These are phyloP conservation scores for Lasiurus borealis DNA, from an alignment of 2,113 vertebrate species.

Conservation along the genomic window DNA sequence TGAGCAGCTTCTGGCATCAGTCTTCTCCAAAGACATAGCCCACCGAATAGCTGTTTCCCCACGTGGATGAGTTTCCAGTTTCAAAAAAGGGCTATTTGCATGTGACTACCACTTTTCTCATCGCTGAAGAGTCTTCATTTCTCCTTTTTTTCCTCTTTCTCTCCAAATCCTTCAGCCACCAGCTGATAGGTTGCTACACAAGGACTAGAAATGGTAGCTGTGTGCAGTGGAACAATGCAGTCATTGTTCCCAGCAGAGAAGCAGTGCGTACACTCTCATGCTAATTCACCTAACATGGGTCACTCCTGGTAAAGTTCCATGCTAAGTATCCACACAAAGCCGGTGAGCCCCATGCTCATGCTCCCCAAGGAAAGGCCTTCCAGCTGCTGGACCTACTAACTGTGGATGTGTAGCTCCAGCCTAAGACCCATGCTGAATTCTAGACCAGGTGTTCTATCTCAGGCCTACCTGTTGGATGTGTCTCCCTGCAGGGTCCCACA, in stretches of 20 bases:
- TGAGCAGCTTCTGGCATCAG: not conserved
- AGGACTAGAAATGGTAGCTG: not conserved
- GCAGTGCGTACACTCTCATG: not conserved
- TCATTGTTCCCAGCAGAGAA: constrained; percentile 60
- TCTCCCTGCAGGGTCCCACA: not conserved
- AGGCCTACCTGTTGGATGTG: not conserved
- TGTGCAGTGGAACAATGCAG: not conserved
- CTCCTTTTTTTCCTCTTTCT: not conserved
- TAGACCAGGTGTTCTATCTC: not conserved
- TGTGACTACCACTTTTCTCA: constrained; percentile 31
- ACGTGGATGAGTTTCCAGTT: not conserved
- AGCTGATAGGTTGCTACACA: not conserved
- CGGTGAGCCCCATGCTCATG: not conserved
- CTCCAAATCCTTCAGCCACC: not conserved
- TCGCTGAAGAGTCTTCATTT: not conserved
- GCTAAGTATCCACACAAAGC: not conserved
- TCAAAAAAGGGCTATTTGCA: constrained; percentile 5
- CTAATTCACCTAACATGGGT: constrained; percentile 5
- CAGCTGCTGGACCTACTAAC: not conserved
- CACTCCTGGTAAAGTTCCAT: constrained; percentile 17
- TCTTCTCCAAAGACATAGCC: not conserved
- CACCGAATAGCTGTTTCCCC: not conserved
- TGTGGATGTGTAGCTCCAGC: not conserved
- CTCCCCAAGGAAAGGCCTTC: not conserved
- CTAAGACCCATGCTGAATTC: not conserved